A percentile compares a stretch with the other conserved stretches of the same genome.
phyloP scores from a whole-genome alignment of 2,888 invertebrate species.

The Lithophane ornitopus region DNA sequence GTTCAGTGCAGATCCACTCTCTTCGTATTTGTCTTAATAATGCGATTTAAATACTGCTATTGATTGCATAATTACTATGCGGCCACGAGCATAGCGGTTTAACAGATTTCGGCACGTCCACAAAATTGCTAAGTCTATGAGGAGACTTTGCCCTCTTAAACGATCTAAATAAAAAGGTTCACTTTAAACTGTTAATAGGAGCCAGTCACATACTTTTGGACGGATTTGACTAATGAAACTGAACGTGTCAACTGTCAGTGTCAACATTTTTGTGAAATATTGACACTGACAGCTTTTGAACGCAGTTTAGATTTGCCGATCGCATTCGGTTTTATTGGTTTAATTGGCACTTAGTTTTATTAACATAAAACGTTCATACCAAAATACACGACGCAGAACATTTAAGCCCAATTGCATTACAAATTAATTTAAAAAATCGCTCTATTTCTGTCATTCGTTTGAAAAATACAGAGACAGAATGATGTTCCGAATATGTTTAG shows the following conservation, averaged over 20 bases:
- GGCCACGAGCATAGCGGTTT: slow-evolving; percentile 49
- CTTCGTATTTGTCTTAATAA: slow-evolving; percentile 58
- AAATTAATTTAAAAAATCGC: not conserved
- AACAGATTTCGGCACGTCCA: not conserved
- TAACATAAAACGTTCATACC: not conserved
- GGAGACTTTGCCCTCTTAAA: too few species aligned
- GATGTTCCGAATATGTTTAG: not conserved
- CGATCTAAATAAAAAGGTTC: too few species aligned
- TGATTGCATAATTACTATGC: slow-evolving; percentile 57
- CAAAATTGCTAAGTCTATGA: not conserved
- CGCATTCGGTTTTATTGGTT: too few species aligned
- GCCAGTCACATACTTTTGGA: too few species aligned
- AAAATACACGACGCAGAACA: too few species aligned
- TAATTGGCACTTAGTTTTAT: not conserved
- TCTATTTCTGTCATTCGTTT: not conserved
- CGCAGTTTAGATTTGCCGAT: too few species aligned
- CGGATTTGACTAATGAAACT: too few species aligned
- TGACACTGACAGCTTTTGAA: too few species aligned
- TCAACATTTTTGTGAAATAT: too few species aligned
- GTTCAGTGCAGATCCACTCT: slow-evolving; percentile 50
- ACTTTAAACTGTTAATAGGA: too few species aligned
- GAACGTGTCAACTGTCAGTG: too few species aligned
- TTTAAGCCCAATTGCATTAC: not conserved
- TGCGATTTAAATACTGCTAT: slow-evolving; percentile 66
- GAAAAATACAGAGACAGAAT: too few species aligned